Base-by-base conservation (phyloP, 2,113 vertebrate species). In the Mustela lutreola region DNA sequence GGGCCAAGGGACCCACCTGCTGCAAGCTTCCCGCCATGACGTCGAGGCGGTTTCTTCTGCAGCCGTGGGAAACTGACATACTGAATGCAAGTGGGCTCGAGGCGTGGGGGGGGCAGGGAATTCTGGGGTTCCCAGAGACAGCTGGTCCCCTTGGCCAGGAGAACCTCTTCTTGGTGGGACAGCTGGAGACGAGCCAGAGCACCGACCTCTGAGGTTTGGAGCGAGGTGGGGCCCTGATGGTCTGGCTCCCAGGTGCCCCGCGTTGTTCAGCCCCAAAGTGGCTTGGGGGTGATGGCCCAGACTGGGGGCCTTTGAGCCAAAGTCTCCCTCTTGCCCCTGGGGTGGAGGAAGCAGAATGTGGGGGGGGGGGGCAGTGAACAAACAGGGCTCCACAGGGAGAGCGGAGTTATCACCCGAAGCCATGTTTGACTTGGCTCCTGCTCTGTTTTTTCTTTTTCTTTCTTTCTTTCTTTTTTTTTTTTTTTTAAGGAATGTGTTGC, bases 401-500 rank as follows among this genome's bases (percentile, higher is more conserved):
- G 7, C 26, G 31, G 75, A 3, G 53, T 3, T 28, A 39, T 81
- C 93, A 45, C 94, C 94, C 19, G 0, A 84, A 80, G 83, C 73
- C 2, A 0, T 62, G 60, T 75, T 91, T 89, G 86, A 91, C 73
- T 96, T 95, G 91, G 96, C 86, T 89, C 53, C 86, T 11, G 11
- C 56, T 5, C 1, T 31, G 67, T 12, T 81, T n/a, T 94, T 65
- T 83, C 56, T 11, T 91, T 89, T n/a, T 76, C 22, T 48, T 48
- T 48, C 15, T 53, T 53, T 53, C 2, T 89, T 78, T 79, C 73
- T 9, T 78, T 86, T 93, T 78, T 94, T 78, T 31, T 94, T 79
- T 84, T 84, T 12, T 91, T 86, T 95, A 91, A 93, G 82, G 28
- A 82, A 86, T 22, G 48, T 91, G 82, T 89, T 97, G 89, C 92